A percentile compares a stretch with the other conserved stretches of the same genome.
Conservation (phyloP, 2,888 invertebrate species). For the Melanchra persicariae region DNA sequence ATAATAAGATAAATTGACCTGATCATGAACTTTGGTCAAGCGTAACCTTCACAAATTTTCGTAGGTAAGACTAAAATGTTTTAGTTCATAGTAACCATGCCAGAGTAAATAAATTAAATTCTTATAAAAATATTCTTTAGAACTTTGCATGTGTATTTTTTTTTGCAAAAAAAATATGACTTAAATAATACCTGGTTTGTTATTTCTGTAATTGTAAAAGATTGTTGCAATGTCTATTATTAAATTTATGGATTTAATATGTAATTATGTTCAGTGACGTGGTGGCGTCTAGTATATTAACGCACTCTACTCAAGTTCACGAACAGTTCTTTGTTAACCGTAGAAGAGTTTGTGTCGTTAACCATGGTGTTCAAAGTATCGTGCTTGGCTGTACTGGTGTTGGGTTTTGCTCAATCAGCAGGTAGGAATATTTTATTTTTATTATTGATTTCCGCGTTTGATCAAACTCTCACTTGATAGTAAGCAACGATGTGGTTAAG, state of each 20-base stretch:
- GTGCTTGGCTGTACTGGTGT: conserved; percentile 35
- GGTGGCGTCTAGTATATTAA: conserved; percentile 52
- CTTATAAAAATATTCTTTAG: background rate
- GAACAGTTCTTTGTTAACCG: conserved; percentile 28
- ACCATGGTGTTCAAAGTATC: conserved; percentile 43
- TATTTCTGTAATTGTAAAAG: conserved; percentile 1
- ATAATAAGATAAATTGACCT: conserved; percentile 26
- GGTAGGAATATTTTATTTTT: conserved; percentile 26
- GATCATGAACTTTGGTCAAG: conserved; percentile 26
- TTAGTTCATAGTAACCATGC: background rate
- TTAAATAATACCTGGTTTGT: background rate
- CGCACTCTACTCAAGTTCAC: conserved; percentile 31
- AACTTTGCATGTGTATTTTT: background rate
- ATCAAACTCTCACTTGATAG: too few relatives aligned
- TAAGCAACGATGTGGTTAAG: too few relatives aligned
- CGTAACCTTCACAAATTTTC: conserved; percentile 12
- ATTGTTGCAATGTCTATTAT: conserved; percentile 19
- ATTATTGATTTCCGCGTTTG: too few relatives aligned
- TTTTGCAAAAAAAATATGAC: background rate
- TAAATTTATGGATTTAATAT: conserved; percentile 16
- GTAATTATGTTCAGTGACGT: conserved; percentile 32
- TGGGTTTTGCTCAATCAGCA: conserved; percentile 39
- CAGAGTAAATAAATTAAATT: too few relatives aligned
- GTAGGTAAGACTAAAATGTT: background rate
- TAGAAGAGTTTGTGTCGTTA: conserved; percentile 17